Base-by-base conservation (phyloP, 2,797 vertebrate species). In the Scleropages formosus region DNA sequence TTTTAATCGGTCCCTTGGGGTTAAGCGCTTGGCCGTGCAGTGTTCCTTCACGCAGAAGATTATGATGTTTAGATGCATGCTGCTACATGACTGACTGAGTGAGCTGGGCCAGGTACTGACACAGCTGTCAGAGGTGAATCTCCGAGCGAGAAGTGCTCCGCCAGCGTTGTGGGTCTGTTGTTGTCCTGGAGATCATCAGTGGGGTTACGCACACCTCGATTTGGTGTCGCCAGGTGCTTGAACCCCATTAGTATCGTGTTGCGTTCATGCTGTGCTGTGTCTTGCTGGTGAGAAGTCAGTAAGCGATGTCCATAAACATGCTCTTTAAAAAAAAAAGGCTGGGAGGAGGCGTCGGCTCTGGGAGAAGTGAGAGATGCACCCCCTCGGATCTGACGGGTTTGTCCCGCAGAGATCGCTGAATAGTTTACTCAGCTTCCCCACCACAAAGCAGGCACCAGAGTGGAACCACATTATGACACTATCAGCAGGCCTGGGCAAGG, bases 401-500 rank as follows among this genome's bases (percentile, higher is more conserved):
- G 20, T 61, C 46, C 3, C 13, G 15, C 51, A 70, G 18, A 26
- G 39, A 64, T 71, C n/a, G 27, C 16, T 47, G 27, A 76, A 70
- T 15, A 39, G 61, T 18, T 72, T 64, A 72, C 65, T 44, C 15
- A 72, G 31, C n/a, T 77, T 72, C 66, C 2, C 13, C 39, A 18
- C 22, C n/a, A 72, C 69, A 59, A 65, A 66, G 69, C 75, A 59
- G 49, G 7, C 73, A 56, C 24, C 49, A 39, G 47, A 39, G 62
- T 71, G 56, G 64, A 75, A 70, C 49, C 75, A 51, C 20, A 61
- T 27, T 51, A 66, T 51, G 66, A 58, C 61, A 47, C 49, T 66
- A 65, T 47, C 2, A 53, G 31, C 51, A 46, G 49, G 63, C 39
- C 9, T 72, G 16, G 31, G 20, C 16, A 15, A 20, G 31, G 27